A percentile compares a stretch with the other conserved stretches of the same genome.
These are phyloP conservation scores for Nymphalis c-album DNA, from an alignment of 2,888 invertebrate species.

Conservation along the genomic window DNA sequence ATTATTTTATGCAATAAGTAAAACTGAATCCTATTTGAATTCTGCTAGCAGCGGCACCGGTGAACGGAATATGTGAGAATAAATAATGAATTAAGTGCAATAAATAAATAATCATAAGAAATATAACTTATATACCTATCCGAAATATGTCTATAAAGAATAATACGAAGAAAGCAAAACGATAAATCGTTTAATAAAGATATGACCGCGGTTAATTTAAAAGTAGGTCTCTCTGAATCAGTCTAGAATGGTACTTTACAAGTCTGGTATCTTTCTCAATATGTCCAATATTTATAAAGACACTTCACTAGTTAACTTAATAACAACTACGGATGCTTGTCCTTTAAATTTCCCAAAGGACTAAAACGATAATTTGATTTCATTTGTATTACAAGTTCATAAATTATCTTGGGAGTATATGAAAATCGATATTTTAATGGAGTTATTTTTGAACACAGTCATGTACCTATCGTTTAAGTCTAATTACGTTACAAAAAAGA, in stretches of 20 bases:
- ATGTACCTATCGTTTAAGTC: no score
- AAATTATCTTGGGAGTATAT: constrained; percentile 26
- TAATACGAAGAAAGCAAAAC: constrained; percentile 29
- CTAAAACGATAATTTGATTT: constrained; percentile 28
- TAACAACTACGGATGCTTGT: constrained; percentile 28
- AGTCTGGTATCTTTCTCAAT: not conserved
- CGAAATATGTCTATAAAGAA: constrained; percentile 20
- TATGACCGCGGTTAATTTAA: constrained; percentile 34
- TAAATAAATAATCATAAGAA: constrained; percentile 1
- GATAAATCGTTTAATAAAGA: constrained; percentile 35
- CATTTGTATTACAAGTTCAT: constrained; percentile 27
- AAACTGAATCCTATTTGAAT: no score
- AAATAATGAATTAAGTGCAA: not conserved
- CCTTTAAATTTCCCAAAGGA: constrained; percentile 35
- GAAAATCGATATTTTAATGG: not conserved
- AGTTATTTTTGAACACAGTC: not conserved
- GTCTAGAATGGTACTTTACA: not conserved
- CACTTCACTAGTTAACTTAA: constrained; percentile 23
- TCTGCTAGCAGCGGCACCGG: no score
- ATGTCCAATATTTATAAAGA: constrained; percentile 7
- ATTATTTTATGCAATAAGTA: no score
- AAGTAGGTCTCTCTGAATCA: constrained; percentile 34
- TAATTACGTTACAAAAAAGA: not conserved
- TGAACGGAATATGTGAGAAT: no score
- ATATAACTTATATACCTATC: not conserved